phyloP scores from a whole-genome alignment of 2,888 invertebrate genomes.

The Philonicus albiceps region DNA sequence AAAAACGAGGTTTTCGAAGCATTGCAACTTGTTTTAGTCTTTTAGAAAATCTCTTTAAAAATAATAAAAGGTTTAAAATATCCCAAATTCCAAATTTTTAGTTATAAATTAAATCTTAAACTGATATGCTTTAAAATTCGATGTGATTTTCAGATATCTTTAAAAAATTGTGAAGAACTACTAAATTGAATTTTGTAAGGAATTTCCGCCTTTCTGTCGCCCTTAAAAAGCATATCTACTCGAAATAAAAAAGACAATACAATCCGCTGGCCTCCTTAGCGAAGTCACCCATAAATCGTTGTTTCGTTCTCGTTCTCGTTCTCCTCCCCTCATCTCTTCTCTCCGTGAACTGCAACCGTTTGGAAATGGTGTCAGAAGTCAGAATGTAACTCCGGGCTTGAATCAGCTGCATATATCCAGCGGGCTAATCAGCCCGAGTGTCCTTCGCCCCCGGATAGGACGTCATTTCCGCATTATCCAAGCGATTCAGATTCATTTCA shows the following conservation, averaged over 20 bases:
- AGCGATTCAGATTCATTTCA: neutral
- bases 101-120: neutral
- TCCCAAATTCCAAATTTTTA: neutral
- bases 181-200: neutral
- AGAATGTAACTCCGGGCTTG: neutral
- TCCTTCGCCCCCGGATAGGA: neutral
- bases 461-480: neutral
- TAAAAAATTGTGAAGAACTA: neutral
- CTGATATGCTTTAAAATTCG: too few species aligned
- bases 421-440: neutral
- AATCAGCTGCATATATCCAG: neutral
- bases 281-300: neutral
- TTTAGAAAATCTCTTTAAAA: too few species aligned
- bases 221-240: neutral
- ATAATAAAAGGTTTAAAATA: too few species aligned
- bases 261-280: neutral
- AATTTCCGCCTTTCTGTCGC: neutral
- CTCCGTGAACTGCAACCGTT: neutral
- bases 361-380: neutral
- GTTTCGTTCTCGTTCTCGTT: neutral
- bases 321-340: too few species aligned
- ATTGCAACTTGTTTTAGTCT: too few species aligned
- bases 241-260: neutral
- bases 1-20: too few species aligned
- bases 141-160: too few species aligned